Percentiles rank a stretch among this genome's conserved stretches.
Conservation (phyloP, 2,888 invertebrate genomes). For the Meiosimyza decipiens region DNA sequence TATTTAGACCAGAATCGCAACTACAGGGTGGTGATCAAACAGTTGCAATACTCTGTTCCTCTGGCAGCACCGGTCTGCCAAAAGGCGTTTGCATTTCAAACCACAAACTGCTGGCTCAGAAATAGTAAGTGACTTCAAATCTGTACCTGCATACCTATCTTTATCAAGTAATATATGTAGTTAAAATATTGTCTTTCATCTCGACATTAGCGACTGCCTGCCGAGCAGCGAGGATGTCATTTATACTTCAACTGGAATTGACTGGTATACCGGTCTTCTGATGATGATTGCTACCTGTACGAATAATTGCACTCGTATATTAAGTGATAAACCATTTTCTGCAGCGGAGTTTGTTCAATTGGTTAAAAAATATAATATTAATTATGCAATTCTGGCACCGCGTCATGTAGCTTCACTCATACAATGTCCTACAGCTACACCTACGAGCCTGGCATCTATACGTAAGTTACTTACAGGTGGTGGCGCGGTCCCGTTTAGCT, state of each 20-base stretch:
- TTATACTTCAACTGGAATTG: constrained; percentile 9
- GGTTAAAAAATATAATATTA: constrained; percentile 53
- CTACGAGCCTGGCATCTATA: constrained; percentile 46
- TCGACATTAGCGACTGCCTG: not conserved
- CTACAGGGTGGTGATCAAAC: constrained; percentile 48
- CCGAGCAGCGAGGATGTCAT: not conserved
- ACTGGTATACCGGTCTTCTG: constrained; percentile 3
- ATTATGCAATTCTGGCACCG: constrained; percentile 50
- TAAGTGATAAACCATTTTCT: not conserved
- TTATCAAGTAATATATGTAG: too few species aligned
- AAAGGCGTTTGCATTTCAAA: constrained; percentile 50
- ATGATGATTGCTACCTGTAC: not conserved
- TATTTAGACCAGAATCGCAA: not conserved
- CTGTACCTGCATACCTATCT: too few species aligned
- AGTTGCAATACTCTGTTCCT: constrained; percentile 56
- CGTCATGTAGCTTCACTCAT: constrained; percentile 34
- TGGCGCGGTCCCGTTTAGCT: constrained; percentile 41
- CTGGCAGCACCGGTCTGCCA: constrained; percentile 58
- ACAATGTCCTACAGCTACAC: constrained; percentile 47
- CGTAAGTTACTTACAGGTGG: constrained; percentile 51
- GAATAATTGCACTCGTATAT: constrained; percentile 29
- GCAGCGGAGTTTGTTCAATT: constrained; percentile 51
- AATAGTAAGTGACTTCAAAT: too few species aligned
- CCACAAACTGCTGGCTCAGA: not conserved
- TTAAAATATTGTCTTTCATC: too few species aligned